Percentiles rank a stretch among this genome's conserved stretches.
Conservation (phyloP, 2,888 invertebrate species). For the Pristionchus japonicus region DNA sequence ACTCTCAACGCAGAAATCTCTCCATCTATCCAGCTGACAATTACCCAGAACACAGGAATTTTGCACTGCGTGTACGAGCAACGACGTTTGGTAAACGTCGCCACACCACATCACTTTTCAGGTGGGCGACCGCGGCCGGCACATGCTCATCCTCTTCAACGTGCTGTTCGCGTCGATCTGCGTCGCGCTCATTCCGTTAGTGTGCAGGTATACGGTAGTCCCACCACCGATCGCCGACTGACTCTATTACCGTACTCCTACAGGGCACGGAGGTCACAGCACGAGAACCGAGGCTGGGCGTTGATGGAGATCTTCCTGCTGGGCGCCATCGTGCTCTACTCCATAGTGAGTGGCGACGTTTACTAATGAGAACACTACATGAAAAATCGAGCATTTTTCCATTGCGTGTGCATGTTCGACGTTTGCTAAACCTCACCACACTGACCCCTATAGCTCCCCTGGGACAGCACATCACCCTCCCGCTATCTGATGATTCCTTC, state of each 20-base stretch:
- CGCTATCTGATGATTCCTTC: not conserved
- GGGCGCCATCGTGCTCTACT: conserved; percentile 73
- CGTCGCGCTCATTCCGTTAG: conserved; percentile 68
- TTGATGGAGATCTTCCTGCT: conserved; percentile 74
- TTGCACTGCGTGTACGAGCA: not conserved
- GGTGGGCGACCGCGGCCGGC: conserved; percentile 53
- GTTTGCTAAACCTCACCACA: not conserved
- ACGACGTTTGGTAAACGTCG: conserved; percentile 33
- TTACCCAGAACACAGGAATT: not conserved
- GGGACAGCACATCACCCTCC: not conserved
- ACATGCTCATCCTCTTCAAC: conserved; percentile 67
- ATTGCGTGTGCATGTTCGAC: not conserved
- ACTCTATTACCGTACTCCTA: not conserved
- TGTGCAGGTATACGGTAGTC: conserved; percentile 58
- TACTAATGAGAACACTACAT: not conserved
- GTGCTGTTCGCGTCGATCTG: conserved; percentile 66
- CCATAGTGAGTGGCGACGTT: conserved; percentile 60
- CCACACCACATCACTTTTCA: conserved; percentile 24
- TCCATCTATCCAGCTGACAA: not conserved
- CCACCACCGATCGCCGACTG: too few relatives aligned
- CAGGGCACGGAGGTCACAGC: conserved; percentile 55
- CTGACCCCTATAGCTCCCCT: conserved; percentile 6
- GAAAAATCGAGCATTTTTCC: not conserved
- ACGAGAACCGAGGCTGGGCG: conserved; percentile 74
- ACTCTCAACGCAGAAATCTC: not conserved